Percentiles rank a stretch among this genome's conserved stretches.
phyloP scores from a whole-genome alignment of 2,888 invertebrate species.

The Agrotis clavis region DNA sequence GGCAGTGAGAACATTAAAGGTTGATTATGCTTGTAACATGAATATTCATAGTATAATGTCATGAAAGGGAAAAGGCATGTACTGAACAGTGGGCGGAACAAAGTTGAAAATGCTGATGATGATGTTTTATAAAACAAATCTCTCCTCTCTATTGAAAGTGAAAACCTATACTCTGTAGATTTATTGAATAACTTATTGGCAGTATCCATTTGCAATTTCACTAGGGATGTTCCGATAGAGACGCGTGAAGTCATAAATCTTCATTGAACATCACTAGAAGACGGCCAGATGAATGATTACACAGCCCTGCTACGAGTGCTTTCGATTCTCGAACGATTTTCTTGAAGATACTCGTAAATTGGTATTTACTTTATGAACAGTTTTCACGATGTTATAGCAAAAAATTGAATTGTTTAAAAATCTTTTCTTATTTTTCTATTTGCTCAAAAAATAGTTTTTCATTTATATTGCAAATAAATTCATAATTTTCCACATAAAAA shows the following conservation, averaged over 20 bases:
- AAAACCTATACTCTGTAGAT: slow-evolving; percentile 5
- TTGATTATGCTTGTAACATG: background rate
- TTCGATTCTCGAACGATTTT: slow-evolving; percentile 50
- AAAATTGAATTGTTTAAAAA: slow-evolving; percentile 4
- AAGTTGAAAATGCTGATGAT: background rate
- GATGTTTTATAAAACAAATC: no score
- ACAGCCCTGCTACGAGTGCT: slow-evolving; percentile 35
- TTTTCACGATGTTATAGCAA: background rate
- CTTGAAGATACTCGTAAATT: slow-evolving; percentile 37
- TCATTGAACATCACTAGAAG: slow-evolving; percentile 50
- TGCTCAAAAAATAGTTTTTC: background rate
- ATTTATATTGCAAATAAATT: background rate
- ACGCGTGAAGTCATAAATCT: slow-evolving; percentile 56
- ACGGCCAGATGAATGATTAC: slow-evolving; percentile 51
- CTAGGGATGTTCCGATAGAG: slow-evolving; percentile 28
- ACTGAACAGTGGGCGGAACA: background rate
- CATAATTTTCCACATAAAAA: background rate
- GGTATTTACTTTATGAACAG: slow-evolving; percentile 28
- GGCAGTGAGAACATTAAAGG: background rate
- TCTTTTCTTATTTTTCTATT: background rate
- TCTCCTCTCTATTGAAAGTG: background rate
- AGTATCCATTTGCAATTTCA: slow-evolving; percentile 42
- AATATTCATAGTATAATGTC: background rate
- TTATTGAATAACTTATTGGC: slow-evolving; percentile 37
- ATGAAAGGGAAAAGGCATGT: background rate